These are phyloP conservation scores for Bombus haemorrhoidalis DNA, from an alignment of 1,140 invertebrate genomes.

Conservation along the genomic window DNA sequence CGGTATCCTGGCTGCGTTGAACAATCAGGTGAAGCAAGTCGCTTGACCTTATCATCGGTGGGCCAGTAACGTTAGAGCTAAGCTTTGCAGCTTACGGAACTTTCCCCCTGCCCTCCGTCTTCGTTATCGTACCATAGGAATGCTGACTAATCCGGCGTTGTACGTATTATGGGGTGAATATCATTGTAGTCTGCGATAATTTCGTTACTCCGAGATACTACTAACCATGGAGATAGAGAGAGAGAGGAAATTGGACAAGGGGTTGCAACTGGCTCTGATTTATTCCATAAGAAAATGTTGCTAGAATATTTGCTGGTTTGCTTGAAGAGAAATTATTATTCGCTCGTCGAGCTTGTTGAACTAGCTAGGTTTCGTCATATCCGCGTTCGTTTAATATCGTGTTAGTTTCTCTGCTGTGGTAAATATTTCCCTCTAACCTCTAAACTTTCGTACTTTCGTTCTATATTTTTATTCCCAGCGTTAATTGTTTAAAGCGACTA, in stretches of 20 bases:
- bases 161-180: constrained; percentile 3
- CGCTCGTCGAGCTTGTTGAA: neutral
- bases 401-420: neutral
- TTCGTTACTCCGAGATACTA: neutral
- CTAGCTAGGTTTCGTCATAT: neutral
- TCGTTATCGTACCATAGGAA: constrained; percentile 12
- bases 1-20: neutral
- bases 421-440: too few species aligned
- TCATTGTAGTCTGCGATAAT: neutral
- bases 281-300: neutral
- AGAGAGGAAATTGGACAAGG: neutral
- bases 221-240: neutral
- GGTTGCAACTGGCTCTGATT: neutral
- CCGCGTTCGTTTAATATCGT: neutral
- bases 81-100: constrained; percentile 4
- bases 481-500: too few species aligned
- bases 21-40: constrained; percentile 10
- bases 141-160: neutral
- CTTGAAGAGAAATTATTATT: neutral
- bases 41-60: constrained; percentile 36
- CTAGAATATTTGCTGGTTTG: neutral
- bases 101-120: neutral
- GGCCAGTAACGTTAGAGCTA: neutral
- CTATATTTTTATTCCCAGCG: too few species aligned
- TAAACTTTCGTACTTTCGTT: too few species aligned